These are phyloP conservation scores for Drosophila pandora DNA, from an alignment of 1,140 invertebrate species.

Conservation along the genomic window DNA sequence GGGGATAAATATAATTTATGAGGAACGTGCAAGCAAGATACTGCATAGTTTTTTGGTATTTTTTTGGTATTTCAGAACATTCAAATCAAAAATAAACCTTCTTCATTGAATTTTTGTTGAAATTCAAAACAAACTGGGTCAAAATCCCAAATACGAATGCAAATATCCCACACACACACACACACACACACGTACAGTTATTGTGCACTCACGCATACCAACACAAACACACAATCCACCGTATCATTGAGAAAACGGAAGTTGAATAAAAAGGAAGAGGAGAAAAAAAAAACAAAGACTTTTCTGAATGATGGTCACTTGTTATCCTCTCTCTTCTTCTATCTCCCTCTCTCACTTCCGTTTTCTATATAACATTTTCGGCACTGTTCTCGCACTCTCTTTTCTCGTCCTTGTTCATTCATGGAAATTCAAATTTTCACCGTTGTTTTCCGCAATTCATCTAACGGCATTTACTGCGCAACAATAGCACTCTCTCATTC, in stretches of 20 bases:
- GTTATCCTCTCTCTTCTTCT: not conserved
- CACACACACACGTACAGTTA: not conserved
- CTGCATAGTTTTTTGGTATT: too few species aligned
- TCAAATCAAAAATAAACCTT: not conserved
- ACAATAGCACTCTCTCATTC: conserved; percentile 19
- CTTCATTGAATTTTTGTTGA: conserved; percentile 4
- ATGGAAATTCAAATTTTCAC: conserved; percentile 71
- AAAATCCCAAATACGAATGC: conserved; percentile 22
- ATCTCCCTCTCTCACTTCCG: not conserved
- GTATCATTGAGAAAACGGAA: conserved; percentile 13
- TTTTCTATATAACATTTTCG: not conserved
- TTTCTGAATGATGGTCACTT: conserved; percentile 26
- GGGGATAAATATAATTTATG: not conserved
- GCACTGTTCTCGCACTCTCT: not conserved
- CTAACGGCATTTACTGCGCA: conserved; percentile 55
- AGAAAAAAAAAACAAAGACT: conserved; percentile 27
- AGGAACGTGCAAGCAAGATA: too few species aligned
- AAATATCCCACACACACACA: conserved; percentile 6
- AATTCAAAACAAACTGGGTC: conserved; percentile 39
- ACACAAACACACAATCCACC: not conserved
- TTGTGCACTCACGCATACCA: not conserved
- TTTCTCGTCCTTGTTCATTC: conserved; percentile 38
- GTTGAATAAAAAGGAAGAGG: conserved; percentile 8
- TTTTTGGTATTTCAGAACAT: too few species aligned
- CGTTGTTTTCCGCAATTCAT: conserved; percentile 55